A percentile compares a stretch with the other conserved stretches of the same genome.
These are phyloP conservation scores for Plebejus melissa DNA, from an alignment of 2,888 invertebrate species.

Conservation along the genomic window DNA sequence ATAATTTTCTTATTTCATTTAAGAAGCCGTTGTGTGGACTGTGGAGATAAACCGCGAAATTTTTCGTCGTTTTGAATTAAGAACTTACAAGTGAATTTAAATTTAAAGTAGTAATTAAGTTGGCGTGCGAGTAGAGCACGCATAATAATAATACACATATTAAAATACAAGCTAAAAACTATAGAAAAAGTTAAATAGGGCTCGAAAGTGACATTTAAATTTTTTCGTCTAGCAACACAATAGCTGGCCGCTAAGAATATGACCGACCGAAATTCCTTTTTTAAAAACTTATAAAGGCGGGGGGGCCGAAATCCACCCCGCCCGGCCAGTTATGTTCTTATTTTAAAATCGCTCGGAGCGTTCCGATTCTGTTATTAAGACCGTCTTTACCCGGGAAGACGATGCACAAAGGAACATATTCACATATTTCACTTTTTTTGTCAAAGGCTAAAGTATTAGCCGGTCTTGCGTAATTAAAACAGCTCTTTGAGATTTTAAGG, in stretches of 20 bases:
- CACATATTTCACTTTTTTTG: slow-evolving; percentile 34
- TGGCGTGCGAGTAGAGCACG: neutral
- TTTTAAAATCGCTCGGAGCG: slow-evolving; percentile 74
- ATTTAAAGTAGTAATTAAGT: neutral
- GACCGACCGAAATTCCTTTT: slow-evolving; percentile 66
- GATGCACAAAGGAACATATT: slow-evolving; percentile 36
- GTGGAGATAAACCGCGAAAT: slow-evolving; percentile 31
- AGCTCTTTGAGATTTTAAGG: neutral
- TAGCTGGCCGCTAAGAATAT: slow-evolving; percentile 39
- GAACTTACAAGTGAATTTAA: neutral
- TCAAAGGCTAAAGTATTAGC: slow-evolving; percentile 24
- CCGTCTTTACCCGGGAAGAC: slow-evolving; percentile 47
- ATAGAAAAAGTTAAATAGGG: neutral
- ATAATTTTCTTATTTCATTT: slow-evolving; percentile 73
- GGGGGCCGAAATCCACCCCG: slow-evolving; percentile 69
- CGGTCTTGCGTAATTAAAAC: slow-evolving; percentile 25
- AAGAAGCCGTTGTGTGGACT: slow-evolving; percentile 38
- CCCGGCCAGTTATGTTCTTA: slow-evolving; percentile 76
- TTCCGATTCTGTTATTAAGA: slow-evolving; percentile 76
- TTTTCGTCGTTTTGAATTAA: neutral
- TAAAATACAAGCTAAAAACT: neutral
- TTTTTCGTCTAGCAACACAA: slow-evolving; percentile 32
- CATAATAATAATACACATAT: neutral
- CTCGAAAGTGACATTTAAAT: neutral
- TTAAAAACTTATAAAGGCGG: slow-evolving; percentile 64